Conservation (phyloP, 2,888 invertebrate species). For the Leptopterna dolabrata region DNA sequence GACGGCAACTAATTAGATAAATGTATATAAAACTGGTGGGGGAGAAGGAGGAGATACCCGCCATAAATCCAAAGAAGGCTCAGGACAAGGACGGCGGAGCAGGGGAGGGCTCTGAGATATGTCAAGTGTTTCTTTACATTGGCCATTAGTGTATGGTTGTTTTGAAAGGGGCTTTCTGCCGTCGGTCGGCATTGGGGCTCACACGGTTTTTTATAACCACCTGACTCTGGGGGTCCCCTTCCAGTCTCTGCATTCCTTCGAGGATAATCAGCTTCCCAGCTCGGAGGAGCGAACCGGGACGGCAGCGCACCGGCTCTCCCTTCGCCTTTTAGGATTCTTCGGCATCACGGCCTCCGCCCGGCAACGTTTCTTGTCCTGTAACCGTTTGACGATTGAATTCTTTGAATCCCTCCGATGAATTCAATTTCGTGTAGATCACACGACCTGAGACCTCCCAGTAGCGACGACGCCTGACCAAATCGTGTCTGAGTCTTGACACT, state of each 20-base stretch:
- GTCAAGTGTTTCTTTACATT: constrained; percentile 55
- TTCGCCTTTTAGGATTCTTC: constrained; percentile 18
- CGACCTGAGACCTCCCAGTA: background rate
- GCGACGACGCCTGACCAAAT: too few relatives aligned
- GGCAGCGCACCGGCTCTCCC: constrained; percentile 1
- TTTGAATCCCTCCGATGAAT: background rate
- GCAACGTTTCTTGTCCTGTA: background rate
- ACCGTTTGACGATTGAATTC: background rate
- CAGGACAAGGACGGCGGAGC: constrained; percentile 11
- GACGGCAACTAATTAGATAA: constrained; percentile 47
- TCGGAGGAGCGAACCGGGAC: constrained; percentile 10
- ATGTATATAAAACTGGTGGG: constrained; percentile 47
- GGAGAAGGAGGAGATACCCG: constrained; percentile 27
- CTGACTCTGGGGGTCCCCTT: constrained; percentile 36
- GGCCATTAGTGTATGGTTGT: constrained; percentile 52
- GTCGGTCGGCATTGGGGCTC: constrained; percentile 50
- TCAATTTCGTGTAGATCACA: background rate
- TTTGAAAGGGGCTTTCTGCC: constrained; percentile 37
- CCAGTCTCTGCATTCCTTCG: constrained; percentile 20
- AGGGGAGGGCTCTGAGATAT: constrained; percentile 43
- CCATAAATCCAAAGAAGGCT: constrained; percentile 34
- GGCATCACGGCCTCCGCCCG: background rate
- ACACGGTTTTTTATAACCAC: constrained; percentile 52
- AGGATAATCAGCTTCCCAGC: constrained; percentile 42
- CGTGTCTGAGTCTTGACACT: too few relatives aligned